Evolutionary conservation across 2,113 vertebrate genomes (phyloP), one percentile per base, ranked within the genome.

Genomic region (Colaptes auratus): DNA sequence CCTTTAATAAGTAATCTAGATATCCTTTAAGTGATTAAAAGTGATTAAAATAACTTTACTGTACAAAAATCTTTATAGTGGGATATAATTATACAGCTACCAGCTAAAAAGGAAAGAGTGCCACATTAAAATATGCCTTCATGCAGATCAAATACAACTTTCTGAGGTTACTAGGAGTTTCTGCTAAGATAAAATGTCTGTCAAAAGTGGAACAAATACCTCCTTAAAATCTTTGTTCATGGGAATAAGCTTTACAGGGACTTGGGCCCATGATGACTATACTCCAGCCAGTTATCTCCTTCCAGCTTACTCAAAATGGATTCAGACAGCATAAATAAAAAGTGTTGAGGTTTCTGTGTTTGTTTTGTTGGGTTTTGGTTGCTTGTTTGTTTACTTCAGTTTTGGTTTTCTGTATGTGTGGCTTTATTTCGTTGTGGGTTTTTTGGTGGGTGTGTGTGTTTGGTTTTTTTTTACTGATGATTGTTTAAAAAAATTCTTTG

Each of bases 331-430:
- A 75, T 30, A 65, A 75, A 65, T 60, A 74, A 74, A 36, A 42
- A 27, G 0, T 3, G 65, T 69, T 35, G 19, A 15, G 6, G 6
- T 52, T 77, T 77, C 9, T 61, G 17, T 28, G 9, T 2, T 1
- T 1, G 19, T 53, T n/a, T 36, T 31, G 48, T 50, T 50, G 20
- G 48, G 19, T 50, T 50, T 50, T 50, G 21, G 23, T 48, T 48
- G 48, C 20, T 48, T 48, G 19, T 10, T 48, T 48, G 12, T 8
- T 24, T 30, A 9, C 48, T 48, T 48, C 48, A 48, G 48, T 48
- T 48, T 50, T 21, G 19, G 48, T 23, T 21, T 50, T 50, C 8
- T 19, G 18, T 10, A 9, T 48, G 46, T 48, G 46, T 48, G 20
- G 16, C 31, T 6, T 30, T 15, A 17, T 24, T 5, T 59, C 21